Base-by-base conservation (phyloP, 1,140 invertebrate species). In the Calycopis cecrops region DNA sequence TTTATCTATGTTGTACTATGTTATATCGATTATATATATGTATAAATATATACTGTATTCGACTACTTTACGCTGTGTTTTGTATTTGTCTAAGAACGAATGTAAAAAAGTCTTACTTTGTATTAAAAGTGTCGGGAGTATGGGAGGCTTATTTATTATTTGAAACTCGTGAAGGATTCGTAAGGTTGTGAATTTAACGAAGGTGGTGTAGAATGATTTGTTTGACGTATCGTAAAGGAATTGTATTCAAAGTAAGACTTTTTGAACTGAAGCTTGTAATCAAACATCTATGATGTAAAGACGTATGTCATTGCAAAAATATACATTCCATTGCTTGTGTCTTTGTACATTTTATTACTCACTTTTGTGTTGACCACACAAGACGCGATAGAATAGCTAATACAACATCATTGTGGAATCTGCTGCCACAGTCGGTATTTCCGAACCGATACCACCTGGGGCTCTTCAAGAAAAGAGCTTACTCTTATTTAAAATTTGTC, bases 261-360 rank as follows among this genome's bases (percentile, higher is more conserved):
- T 63, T 64, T 55, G 11, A 40, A 35, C 50, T 42, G 50, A 60
- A 52, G 58, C 55, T 57, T 56, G 40, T 55, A 48, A 59, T 52
- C 40, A 42, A 52, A 59, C 56, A 65, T 56, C 50, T 57, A 51
- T 62, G 53, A 63, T 76, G 74, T 70, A 79, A 69, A 79, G 74
- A 81, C 70, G 64, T 73, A 65, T 75, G 72, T 77, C 73, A 78
- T 79, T 80, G 76, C 78, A 82, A 77, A 70, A 79, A 71, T 85
- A 82, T 80, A 85, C 81, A 85, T 85, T 85, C 81, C 81, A 85
- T 82, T 79, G 81, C 81, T 85, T 85, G 75, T 85, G 70, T 75
- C 51, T 28, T 28, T 28, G 21, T 28, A 28, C 21, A 3, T 28
- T 28, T 28, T 28, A 28, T 28, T 28, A 28, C 2, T 28, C 6